phyloP scores from a whole-genome alignment of 2,797 vertebrate species.

The Anableps anableps region DNA sequence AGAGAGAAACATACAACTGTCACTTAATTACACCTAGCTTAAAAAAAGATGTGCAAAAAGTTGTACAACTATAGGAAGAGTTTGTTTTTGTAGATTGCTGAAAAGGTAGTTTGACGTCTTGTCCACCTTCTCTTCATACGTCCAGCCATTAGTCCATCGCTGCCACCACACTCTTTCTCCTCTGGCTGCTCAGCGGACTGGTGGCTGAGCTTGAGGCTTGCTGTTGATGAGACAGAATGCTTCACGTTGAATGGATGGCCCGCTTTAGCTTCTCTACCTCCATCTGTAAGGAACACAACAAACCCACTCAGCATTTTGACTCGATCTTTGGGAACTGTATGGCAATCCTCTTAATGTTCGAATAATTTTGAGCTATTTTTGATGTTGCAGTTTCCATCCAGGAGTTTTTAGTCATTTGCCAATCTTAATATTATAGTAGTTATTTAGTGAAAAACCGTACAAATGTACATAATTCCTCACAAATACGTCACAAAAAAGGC shows the following conservation, averaged over 20 bases:
- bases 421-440: too few species aligned
- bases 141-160: conserved; percentile 8
- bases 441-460: too few species aligned
- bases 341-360: not conserved
- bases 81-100: conserved; percentile 68
- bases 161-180: conserved; percentile 5
- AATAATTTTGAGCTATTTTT: too few species aligned
- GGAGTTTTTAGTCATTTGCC: too few species aligned
- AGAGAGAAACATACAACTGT: conserved; percentile 77
- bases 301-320: not conserved
- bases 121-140: conserved; percentile 21
- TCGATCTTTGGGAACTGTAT: not conserved
- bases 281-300: conserved; percentile 75
- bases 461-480: too few species aligned
- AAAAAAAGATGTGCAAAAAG: conserved; percentile 83
- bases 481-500: too few species aligned
- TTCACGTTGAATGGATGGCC: conserved; percentile 86
- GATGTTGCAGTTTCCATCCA: too few species aligned
- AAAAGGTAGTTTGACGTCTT: conserved; percentile 42
- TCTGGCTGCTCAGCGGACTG: conserved; percentile 34
- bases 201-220: conserved; percentile 43
- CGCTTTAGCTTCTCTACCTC: conserved; percentile 95
- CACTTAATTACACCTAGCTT: conserved; percentile 78
- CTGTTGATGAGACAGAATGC: conserved; percentile 11
- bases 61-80: conserved; percentile 78